These are phyloP conservation scores for Idaea aversata DNA, from an alignment of 2,888 invertebrate species.

Conservation along the genomic window DNA sequence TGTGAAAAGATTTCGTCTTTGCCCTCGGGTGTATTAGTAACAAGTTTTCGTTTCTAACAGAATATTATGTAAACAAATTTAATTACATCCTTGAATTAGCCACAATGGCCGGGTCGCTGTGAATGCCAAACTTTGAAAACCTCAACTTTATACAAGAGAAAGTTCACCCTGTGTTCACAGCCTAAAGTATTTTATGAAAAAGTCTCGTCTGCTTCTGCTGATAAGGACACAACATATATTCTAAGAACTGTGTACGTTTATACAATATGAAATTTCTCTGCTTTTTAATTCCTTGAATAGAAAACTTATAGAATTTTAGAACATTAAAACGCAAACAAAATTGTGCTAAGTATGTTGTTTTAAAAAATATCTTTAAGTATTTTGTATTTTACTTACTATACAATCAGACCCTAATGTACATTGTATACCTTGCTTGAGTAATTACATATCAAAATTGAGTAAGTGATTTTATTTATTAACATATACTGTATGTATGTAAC, in stretches of 20 bases:
- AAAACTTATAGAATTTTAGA: too few species aligned
- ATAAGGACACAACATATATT: neutral
- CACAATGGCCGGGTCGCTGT: conserved; percentile 66
- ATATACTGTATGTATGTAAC: neutral
- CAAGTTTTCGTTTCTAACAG: conserved; percentile 58
- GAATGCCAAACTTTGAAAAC: conserved; percentile 67
- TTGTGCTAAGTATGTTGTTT: too few species aligned
- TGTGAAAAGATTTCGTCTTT: conserved; percentile 30
- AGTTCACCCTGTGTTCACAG: conserved; percentile 49
- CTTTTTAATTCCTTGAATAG: neutral
- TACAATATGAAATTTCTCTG: neutral
- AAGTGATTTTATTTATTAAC: neutral
- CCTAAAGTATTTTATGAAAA: conserved; percentile 58
- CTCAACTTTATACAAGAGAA: conserved; percentile 63
- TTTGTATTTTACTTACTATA: too few species aligned
- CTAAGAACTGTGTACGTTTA: neutral
- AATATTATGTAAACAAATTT: conserved; percentile 75
- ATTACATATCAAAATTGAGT: too few species aligned
- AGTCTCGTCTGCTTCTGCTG: conserved; percentile 16
- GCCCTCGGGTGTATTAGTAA: conserved; percentile 40
- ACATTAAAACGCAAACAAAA: too few species aligned
- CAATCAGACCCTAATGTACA: too few species aligned
- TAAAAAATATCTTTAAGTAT: too few species aligned
- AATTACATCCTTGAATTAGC: conserved; percentile 75
- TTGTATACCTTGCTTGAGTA: too few species aligned